These are phyloP conservation scores for Cirrhinus mrigala DNA, from an alignment of 2,797 vertebrate genomes.

Conservation along the genomic window DNA sequence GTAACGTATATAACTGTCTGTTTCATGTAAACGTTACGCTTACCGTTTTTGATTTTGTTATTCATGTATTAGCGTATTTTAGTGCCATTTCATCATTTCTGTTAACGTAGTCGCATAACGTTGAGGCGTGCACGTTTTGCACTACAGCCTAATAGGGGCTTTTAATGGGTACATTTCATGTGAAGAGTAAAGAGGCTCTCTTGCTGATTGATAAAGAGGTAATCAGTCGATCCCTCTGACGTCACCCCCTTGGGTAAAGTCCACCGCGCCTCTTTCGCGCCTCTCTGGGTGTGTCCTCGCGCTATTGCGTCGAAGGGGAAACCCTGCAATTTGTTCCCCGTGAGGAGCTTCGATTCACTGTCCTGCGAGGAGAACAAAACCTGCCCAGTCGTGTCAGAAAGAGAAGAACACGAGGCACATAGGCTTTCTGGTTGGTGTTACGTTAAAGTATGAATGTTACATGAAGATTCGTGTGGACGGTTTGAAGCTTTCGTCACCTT, in stretches of 20 bases:
- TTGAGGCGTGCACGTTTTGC: not conserved
- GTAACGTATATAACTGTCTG: not conserved
- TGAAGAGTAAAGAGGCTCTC: conserved; percentile 14
- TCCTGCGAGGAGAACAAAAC: conserved; percentile 74
- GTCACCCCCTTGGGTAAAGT: conserved; percentile 69
- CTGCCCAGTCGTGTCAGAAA: conserved; percentile 44
- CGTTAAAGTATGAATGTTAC: not conserved
- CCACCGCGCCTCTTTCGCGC: conserved; percentile 59
- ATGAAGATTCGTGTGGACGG: not conserved
- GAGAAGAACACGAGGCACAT: not conserved
- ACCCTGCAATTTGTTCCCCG: conserved; percentile 75
- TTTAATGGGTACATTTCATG: conserved; percentile 24
- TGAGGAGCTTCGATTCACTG: conserved; percentile 67
- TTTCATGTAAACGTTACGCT: not conserved
- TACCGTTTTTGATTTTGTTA: not conserved
- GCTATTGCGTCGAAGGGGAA: conserved; percentile 77
- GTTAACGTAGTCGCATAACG: not conserved
- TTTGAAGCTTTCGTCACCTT: not conserved
- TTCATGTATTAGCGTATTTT: not conserved
- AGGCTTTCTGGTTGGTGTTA: not conserved
- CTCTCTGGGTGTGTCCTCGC: conserved; percentile 78
- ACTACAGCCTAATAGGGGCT: not conserved
- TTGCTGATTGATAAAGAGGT: conserved; percentile 49
- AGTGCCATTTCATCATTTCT: not conserved
- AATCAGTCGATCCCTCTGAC: conserved; percentile 64